phyloP scores from a whole-genome alignment of 2,113 vertebrate species.

The Hippocampus comes region DNA sequence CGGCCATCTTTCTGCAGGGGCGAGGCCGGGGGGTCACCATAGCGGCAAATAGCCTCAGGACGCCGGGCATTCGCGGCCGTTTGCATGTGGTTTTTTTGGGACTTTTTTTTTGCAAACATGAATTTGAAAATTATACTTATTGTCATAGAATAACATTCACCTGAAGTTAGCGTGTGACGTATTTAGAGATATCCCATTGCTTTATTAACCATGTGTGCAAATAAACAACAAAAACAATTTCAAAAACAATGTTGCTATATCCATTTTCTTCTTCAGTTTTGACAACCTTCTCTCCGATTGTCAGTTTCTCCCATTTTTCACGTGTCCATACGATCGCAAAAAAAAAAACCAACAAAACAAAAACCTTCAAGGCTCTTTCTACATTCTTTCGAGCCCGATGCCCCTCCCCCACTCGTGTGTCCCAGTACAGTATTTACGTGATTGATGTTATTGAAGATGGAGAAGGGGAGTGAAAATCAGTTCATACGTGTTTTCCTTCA shows the following conservation, averaged over 20 bases:
- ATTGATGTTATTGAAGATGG: constrained; percentile 51
- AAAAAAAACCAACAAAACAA: no score
- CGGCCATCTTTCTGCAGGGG: constrained; percentile 51
- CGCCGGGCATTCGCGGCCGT: constrained; percentile 58
- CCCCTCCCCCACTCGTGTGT: neutral
- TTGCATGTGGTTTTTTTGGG: no score
- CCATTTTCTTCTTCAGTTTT: constrained; percentile 58
- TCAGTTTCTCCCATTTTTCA: constrained; percentile 16
- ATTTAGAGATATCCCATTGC: constrained; percentile 44
- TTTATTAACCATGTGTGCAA: no score
- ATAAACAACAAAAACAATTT: no score
- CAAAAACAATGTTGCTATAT: no score
- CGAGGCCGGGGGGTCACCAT: constrained; percentile 61
- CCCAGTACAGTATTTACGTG: constrained; percentile 35
- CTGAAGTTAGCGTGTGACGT: no score
- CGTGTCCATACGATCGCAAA: constrained; percentile 21
- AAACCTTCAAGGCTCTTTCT: no score
- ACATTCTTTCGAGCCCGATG: constrained; percentile 32
- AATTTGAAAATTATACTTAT: no score
- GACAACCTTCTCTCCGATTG: constrained; percentile 27
- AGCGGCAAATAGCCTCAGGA: constrained; percentile 36
- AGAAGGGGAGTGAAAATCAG: constrained; percentile 31
- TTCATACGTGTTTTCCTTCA: constrained; percentile 60
- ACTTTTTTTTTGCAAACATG: no score
- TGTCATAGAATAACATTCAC: no score